A percentile compares a stretch with the other conserved stretches of the same genome.
phyloP scores from a whole-genome alignment of 2,888 invertebrate genomes.

The Mantis religiosa region DNA sequence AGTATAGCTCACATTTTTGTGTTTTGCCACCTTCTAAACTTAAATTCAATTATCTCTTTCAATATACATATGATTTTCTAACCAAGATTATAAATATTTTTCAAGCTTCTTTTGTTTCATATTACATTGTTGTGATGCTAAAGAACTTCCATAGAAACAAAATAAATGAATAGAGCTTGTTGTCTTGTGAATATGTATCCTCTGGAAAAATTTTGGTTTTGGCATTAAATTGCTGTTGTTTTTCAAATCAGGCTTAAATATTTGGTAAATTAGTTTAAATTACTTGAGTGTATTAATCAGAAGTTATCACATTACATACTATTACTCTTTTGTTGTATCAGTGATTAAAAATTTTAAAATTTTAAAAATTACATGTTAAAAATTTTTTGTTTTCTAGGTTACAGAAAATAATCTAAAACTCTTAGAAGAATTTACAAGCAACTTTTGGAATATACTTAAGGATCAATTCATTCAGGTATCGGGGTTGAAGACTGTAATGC shows the following conservation, averaged over 20 bases:
- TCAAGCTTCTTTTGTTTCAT: background rate
- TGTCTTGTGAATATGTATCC: too few relatives aligned
- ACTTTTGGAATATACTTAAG: conserved; percentile 41
- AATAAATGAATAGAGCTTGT: background rate
- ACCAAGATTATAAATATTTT: background rate
- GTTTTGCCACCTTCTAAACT: too few relatives aligned
- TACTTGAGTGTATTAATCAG: background rate
- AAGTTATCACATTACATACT: background rate
- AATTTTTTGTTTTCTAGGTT: conserved; percentile 27
- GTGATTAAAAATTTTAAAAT: too few relatives aligned
- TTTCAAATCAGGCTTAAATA: too few relatives aligned
- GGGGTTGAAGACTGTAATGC: conserved; percentile 41
- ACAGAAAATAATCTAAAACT: conserved; percentile 38
- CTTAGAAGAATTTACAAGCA: conserved; percentile 46
- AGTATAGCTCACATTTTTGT: too few relatives aligned
- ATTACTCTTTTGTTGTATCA: background rate
- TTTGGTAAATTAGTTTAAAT: background rate
- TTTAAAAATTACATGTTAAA: background rate
- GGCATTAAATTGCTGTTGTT: too few relatives aligned
- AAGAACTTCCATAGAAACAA: background rate
- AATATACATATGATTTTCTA: background rate
- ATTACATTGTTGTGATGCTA: background rate
- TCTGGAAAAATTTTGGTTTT: too few relatives aligned
- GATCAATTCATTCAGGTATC: conserved; percentile 47
- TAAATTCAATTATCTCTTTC: too few relatives aligned